These are phyloP conservation scores for Eupithecia vulgata DNA, from an alignment of 2,888 invertebrate genomes.

Conservation along the genomic window DNA sequence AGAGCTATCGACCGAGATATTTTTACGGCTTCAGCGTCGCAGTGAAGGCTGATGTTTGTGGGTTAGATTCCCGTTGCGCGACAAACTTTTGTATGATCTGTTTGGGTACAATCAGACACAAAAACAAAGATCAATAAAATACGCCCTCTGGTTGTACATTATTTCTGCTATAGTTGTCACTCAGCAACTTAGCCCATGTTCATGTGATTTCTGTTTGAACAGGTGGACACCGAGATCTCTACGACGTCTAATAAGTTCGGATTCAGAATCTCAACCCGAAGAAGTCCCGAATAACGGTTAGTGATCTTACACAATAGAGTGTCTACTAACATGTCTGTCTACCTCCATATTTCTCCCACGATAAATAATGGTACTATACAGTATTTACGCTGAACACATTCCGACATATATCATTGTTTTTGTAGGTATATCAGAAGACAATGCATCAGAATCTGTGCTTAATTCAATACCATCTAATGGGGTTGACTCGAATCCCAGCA, in stretches of 20 bases:
- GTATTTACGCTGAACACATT: constrained; percentile 5
- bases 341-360: background rate
- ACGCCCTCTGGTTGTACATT: background rate
- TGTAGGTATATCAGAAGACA: constrained; percentile 29
- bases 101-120: too few relatives aligned
- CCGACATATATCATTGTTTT: constrained; percentile 1
- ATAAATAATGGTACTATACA: background rate
- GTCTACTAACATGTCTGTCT: background rate
- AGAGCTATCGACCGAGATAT: too few relatives aligned
- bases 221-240: constrained; percentile 75
- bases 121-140: too few relatives aligned
- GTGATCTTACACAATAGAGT: constrained; percentile 25
- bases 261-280: constrained; percentile 62
- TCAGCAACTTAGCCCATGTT: background rate
- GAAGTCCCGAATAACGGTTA: constrained; percentile 60
- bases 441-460: constrained; percentile 46
- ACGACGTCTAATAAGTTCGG: constrained; percentile 68
- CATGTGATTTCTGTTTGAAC: constrained; percentile 26
- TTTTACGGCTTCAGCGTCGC: background rate
- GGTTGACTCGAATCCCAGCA: constrained; percentile 56
- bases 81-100: too few relatives aligned
- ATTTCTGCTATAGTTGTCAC: background rate
- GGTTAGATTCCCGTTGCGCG: background rate
- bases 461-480: constrained; percentile 70
- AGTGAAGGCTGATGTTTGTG: background rate